A percentile compares a stretch with the other conserved stretches of the same genome.
These are phyloP conservation scores for Thaumatotibia leucotreta DNA, from an alignment of 1,140 invertebrate genomes.

Conservation along the genomic window DNA sequence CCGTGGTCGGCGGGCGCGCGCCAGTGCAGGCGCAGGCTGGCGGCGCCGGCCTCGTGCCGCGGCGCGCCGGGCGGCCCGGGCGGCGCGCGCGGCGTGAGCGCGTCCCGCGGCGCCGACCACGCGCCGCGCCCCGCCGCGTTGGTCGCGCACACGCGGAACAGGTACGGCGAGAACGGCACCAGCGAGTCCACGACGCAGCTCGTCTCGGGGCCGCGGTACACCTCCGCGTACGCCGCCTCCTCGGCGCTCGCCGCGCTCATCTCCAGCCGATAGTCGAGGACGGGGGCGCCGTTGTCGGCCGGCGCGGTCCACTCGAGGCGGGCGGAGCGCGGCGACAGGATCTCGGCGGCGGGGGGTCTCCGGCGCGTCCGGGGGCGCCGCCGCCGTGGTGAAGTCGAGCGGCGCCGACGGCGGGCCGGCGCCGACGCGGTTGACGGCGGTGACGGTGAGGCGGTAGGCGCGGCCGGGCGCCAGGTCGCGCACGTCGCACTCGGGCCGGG, in stretches of 20 bases:
- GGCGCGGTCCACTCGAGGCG: conserved; percentile 87
- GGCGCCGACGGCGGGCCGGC: conserved; percentile 86
- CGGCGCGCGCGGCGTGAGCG: conserved; percentile 83
- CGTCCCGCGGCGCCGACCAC: conserved; percentile 81
- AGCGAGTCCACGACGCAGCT: conserved; percentile 84
- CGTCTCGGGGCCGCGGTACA: conserved; percentile 78
- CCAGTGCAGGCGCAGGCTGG: conserved; percentile 84
- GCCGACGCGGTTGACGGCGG: conserved; percentile 83
- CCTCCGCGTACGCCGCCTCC: conserved; percentile 61
- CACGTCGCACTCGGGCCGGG: conserved; percentile 85
- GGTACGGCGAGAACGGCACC: conserved; percentile 86
- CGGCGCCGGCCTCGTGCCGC: conserved; percentile 80
- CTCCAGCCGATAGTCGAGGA: conserved; percentile 88
- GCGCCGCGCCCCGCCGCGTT: conserved; percentile 86
- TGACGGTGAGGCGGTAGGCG: conserved; percentile 83
- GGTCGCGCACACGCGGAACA: conserved; percentile 86
- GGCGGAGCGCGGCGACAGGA: conserved; percentile 81
- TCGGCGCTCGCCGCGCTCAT: conserved; percentile 77
- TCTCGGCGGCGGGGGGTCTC: conserved; percentile 71
- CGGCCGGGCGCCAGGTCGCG: conserved; percentile 85
- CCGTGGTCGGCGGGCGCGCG: conserved; percentile 84
- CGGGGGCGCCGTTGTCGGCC: conserved; percentile 85
- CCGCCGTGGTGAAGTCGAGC: conserved; percentile 84
- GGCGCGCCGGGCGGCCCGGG: conserved; percentile 81
- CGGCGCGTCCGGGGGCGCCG: conserved; percentile 87